phyloP scores from a whole-genome alignment of 2,113 vertebrate species.

The Strix aluco region DNA sequence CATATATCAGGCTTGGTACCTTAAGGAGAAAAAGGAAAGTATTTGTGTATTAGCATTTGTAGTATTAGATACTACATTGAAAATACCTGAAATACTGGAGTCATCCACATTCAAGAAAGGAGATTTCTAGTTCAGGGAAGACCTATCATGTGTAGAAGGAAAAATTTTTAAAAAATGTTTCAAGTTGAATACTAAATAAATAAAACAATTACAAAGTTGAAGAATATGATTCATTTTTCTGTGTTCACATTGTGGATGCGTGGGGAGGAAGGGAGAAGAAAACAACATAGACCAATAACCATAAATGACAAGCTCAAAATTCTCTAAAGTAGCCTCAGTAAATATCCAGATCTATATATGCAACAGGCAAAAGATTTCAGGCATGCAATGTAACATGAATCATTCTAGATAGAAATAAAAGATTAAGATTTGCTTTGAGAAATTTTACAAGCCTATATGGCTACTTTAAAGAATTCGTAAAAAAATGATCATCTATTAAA shows the following conservation, averaged over 20 bases:
- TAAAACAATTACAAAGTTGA: neutral
- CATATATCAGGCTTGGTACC: neutral
- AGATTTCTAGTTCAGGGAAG: neutral
- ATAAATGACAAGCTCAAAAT: neutral
- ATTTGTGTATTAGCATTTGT: neutral
- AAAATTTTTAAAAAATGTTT: too few relatives aligned
- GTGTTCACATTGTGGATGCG: neutral
- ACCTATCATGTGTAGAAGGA: neutral
- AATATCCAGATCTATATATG: neutral
- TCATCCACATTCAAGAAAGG: neutral
- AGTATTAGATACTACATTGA: neutral
- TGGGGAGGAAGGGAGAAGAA: neutral
- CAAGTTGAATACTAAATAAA: neutral
- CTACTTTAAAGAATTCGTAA: neutral
- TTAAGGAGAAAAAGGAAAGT: neutral
- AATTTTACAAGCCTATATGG: neutral
- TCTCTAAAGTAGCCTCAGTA: neutral
- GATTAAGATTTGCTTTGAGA: neutral
- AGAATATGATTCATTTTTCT: neutral
- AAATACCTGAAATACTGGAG: neutral
- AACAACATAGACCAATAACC: neutral
- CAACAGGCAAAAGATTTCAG: neutral
- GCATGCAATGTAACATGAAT: accelerated
- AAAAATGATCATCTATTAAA: neutral
- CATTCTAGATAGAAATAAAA: neutral